phyloP scores from a whole-genome alignment of 2,888 invertebrate genomes.

The Eilema sororculum region DNA sequence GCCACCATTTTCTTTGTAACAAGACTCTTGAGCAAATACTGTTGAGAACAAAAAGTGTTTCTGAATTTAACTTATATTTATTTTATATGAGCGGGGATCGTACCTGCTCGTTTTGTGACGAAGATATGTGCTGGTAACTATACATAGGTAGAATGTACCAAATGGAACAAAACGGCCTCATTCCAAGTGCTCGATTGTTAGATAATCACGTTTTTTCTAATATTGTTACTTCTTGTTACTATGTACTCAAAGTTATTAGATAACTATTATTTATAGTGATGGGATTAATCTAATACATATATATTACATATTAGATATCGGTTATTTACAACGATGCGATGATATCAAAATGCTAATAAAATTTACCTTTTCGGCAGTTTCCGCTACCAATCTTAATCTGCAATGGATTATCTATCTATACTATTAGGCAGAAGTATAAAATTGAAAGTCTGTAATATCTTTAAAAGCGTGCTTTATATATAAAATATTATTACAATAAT shows the following conservation, averaged over 20 bases:
- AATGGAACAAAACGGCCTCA: too few relatives aligned
- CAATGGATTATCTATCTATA: not conserved
- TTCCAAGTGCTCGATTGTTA: not conserved
- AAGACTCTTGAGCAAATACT: too few relatives aligned
- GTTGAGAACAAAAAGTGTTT: too few relatives aligned
- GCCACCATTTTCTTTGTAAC: too few relatives aligned
- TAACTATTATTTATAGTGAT: constrained; percentile 1
- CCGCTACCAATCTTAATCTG: not conserved
- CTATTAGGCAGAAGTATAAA: too few relatives aligned
- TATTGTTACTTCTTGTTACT: not conserved
- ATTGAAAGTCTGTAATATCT: too few relatives aligned
- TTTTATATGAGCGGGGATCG: too few relatives aligned
- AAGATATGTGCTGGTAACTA: too few relatives aligned
- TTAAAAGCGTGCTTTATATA: too few relatives aligned
- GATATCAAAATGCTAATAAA: not conserved
- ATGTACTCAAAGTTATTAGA: not conserved
- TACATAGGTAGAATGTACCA: too few relatives aligned
- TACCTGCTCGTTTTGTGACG: too few relatives aligned
- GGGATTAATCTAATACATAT: not conserved
- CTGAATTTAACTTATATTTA: too few relatives aligned
- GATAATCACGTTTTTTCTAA: not conserved
- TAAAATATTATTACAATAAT: not conserved
- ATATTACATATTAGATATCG: not conserved
- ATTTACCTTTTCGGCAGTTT: not conserved
- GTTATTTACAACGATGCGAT: not conserved